Conservation (phyloP, 2,888 invertebrate genomes). For the Epistrophella euchroma region DNA sequence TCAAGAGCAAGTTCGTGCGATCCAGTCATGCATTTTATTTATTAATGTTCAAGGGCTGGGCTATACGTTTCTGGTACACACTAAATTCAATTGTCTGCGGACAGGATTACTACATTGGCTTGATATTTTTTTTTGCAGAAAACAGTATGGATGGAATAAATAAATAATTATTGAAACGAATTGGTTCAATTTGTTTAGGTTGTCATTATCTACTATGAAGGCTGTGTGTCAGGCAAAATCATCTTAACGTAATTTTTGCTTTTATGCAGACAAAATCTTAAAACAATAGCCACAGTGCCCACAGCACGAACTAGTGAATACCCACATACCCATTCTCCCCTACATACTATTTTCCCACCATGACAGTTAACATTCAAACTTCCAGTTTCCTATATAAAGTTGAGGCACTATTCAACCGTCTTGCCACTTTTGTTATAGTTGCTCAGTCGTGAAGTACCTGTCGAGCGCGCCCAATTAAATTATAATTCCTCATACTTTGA, state of each 20-base stretch:
- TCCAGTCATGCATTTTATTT: no score
- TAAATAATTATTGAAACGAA: no score
- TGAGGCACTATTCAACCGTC: conserved; percentile 41
- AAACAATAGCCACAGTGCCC: neutral
- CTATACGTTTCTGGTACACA: no score
- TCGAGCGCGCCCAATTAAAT: conserved; percentile 21
- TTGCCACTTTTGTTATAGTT: conserved; percentile 60
- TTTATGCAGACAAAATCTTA: neutral
- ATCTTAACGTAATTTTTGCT: neutral
- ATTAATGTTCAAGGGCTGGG: no score
- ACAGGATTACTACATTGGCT: no score
- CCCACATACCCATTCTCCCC: conserved; percentile 20
- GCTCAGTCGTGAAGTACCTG: conserved; percentile 44
- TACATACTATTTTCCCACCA: conserved; percentile 22
- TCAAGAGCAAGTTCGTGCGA: no score
- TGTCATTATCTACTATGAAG: neutral
- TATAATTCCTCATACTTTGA: neutral
- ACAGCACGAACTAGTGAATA: neutral
- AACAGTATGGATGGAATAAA: no score
- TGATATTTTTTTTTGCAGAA: no score
- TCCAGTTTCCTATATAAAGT: conserved; percentile 53
- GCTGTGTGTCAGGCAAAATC: neutral
- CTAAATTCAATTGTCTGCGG: no score
- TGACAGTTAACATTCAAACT: conserved; percentile 1
- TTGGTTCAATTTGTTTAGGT: neutral